Evolutionary conservation across 2,888 invertebrate species (phyloP), one percentile per base, ranked within the genome.

Genomic region (Tinea trinotella): DNA sequence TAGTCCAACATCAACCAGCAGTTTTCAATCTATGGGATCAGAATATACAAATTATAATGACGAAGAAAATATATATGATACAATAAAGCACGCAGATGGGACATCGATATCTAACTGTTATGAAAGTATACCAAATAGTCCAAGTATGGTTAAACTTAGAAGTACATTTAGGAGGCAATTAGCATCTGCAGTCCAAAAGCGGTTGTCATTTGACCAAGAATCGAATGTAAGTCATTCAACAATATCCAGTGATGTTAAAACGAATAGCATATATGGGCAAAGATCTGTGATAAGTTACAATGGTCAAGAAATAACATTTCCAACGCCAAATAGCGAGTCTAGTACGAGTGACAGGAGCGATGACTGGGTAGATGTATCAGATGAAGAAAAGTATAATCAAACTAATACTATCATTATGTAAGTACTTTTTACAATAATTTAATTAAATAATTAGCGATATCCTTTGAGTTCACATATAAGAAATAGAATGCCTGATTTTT

Each of bases 301-400:
- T 53, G 84, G 84, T 0, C 85, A 86, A 56, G 87, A 86, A 66
- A 77, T 85, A 46, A 79, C 82, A 6, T 84, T 84, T 60, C 87
- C 82, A 61, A 87, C 87, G 20, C 87, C 88, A 6, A 85, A 87
- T 59, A 88, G 89, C 60, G 89, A 89, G 63, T 77, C 87, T 19
- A 89, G 89, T 62, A 84, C 82, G 52, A 89, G 89, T 59, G 90
- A 89, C 61, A 76, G 88, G 13, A 90, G 90, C 58, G 91, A 91
- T 58, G 90, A 91, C 62, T 91, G 91, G 91, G 87, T 90, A 36
- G 91, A 91, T 63, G 77, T 91, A 10, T 88, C 89, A 3, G 90
- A 90, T 64, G 88, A 87, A 59, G 88, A 88, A 58, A 82, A 82
- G 59, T 77, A 70, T 60, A 80, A 78, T 52, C 78, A 84, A 56